Conservation (phyloP, 2,113 vertebrate genomes). For the Myotis davidii region DNA sequence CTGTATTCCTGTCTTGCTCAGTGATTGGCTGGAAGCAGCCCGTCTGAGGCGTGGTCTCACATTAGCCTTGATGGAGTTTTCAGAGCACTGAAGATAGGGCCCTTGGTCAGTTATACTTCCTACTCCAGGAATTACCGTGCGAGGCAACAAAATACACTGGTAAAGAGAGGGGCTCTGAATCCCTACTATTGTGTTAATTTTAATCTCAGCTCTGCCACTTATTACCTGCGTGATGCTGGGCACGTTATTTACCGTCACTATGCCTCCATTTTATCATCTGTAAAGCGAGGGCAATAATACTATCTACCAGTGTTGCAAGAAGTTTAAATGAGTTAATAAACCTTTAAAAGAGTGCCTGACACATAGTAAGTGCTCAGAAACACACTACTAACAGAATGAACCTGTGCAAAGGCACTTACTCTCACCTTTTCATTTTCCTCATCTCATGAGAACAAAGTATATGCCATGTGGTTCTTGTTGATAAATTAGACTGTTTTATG, state of each 20-base stretch:
- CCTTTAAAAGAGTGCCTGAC: neutral
- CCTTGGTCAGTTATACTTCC: neutral
- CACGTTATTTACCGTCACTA: neutral
- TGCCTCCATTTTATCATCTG: neutral
- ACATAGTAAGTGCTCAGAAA: neutral
- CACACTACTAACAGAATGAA: neutral
- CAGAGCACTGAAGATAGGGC: neutral
- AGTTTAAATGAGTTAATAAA: neutral
- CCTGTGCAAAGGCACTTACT: neutral
- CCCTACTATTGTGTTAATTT: neutral
- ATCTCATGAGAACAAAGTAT: neutral
- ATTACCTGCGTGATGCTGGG: neutral
- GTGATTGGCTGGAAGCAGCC: neutral
- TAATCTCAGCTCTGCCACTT: neutral
- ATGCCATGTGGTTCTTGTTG: neutral
- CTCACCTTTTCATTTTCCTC: neutral
- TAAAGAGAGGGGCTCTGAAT: neutral
- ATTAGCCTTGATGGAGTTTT: neutral
- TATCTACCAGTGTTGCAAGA: neutral
- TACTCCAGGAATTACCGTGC: neutral
- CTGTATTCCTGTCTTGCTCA: neutral
- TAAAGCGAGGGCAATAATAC: neutral
- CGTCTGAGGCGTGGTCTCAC: accelerated
- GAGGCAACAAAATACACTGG: neutral
- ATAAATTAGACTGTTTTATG: neutral